Percentiles rank a stretch among this genome's conserved stretches.
phyloP scores from a whole-genome alignment of 2,113 vertebrate species.

The Ophthalmolycus amberensis region DNA sequence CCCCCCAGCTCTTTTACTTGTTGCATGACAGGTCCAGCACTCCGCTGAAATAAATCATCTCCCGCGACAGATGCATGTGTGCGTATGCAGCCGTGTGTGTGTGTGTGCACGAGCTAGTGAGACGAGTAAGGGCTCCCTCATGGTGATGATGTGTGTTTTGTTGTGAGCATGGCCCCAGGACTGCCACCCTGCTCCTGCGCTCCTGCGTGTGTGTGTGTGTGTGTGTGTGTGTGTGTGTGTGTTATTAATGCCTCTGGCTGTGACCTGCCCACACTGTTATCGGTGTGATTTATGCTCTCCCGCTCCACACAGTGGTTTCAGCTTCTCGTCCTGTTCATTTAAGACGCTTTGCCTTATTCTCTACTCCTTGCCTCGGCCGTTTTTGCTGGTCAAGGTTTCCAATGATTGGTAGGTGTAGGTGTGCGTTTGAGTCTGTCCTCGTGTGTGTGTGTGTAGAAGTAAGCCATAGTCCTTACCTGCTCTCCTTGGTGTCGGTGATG shows the following conservation, averaged over 20 bases:
- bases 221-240: conserved; percentile 59
- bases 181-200: conserved; percentile 15
- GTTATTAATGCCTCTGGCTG: conserved; percentile 78
- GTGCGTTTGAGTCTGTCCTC: too few species aligned
- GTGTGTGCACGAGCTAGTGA: conserved; percentile 1
- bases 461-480: background rate
- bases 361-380: conserved; percentile 15
- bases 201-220: conserved; percentile 59
- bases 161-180: conserved; percentile 58
- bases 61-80: conserved; percentile 29
- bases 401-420: conserved; percentile 6
- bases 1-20: conserved; percentile 71
- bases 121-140: conserved; percentile 59
- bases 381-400: background rate
- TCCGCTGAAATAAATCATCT: conserved; percentile 76
- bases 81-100: too few species aligned
- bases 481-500: conserved; percentile 39
- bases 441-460: background rate
- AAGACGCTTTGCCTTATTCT: conserved; percentile 44
- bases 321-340: conserved; percentile 61
- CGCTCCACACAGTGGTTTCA: conserved; percentile 55
- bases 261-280: conserved; percentile 78
- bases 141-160: conserved; percentile 64
- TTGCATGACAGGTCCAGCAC: conserved; percentile 69
- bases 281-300: conserved; percentile 78